Percentiles rank a stretch among this genome's conserved stretches.
phyloP scores from a whole-genome alignment of 2,888 invertebrate species.

The Nasonovia ribisnigri region DNA sequence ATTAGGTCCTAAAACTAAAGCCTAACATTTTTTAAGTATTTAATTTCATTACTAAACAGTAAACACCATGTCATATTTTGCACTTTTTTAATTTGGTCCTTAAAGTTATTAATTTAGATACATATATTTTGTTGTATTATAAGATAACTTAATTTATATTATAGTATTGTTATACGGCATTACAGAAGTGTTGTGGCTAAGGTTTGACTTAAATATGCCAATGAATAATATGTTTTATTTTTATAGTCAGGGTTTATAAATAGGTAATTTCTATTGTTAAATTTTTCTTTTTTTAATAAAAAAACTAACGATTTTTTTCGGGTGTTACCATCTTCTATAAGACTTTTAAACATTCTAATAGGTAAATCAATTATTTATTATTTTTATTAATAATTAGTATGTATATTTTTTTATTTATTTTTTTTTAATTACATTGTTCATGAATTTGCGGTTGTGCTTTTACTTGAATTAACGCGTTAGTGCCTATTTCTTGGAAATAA shows the following conservation, averaged over 20 bases:
- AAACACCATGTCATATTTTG: conserved; percentile 58
- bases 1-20: neutral
- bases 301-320: conserved; percentile 35
- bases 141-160: conserved; percentile 39
- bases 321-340: conserved; percentile 64
- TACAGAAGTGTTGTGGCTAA: conserved; percentile 17
- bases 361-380: conserved; percentile 57
- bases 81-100: conserved; percentile 41
- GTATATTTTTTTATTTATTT: conserved; percentile 17
- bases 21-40: conserved; percentile 41
- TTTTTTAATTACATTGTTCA: conserved; percentile 29
- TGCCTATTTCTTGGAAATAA: conserved; percentile 44
- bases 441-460: conserved; percentile 58
- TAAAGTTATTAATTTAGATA: conserved; percentile 20
- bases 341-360: conserved; percentile 63
- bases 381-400: conserved; percentile 40
- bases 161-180: conserved; percentile 32
- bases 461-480: conserved; percentile 54
- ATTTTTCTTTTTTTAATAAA: conserved; percentile 19
- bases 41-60: conserved; percentile 42
- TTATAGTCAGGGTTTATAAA: conserved; percentile 60
- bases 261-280: conserved; percentile 48
- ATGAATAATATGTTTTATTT: conserved; percentile 21
- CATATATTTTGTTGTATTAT: conserved; percentile 35
- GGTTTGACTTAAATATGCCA: conserved; percentile 26